phyloP scores from a whole-genome alignment of 1,140 invertebrate species.

The Aphaenogaster rudis region DNA sequence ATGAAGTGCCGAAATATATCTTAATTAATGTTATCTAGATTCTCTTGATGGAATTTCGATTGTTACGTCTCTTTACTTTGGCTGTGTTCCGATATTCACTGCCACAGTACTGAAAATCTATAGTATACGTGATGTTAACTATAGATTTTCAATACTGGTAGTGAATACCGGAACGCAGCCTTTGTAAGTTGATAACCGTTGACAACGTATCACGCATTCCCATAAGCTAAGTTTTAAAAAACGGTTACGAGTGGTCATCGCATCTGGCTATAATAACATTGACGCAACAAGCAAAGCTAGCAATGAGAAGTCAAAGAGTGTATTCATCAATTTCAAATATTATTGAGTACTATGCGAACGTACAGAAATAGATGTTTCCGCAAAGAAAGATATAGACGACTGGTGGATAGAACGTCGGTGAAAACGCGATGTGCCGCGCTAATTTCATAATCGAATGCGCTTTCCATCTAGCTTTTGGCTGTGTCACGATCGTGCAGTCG shows the following conservation, averaged over 20 bases:
- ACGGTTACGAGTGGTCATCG: not conserved
- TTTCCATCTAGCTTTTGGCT: not conserved
- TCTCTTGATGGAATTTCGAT: not conserved
- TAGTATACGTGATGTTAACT: too few species aligned
- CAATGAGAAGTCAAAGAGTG: not conserved
- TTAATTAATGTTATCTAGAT: not conserved
- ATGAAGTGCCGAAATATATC: not conserved
- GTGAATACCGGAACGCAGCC: too few species aligned
- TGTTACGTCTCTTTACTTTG: not conserved
- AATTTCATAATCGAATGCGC: conserved; percentile 22
- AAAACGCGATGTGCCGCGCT: not conserved
- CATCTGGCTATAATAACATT: not conserved
- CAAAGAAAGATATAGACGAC: not conserved
- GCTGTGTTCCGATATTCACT: too few species aligned
- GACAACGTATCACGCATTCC: not conserved
- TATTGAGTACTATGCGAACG: not conserved
- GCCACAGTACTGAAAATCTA: too few species aligned
- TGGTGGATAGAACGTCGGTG: not conserved
- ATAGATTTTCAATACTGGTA: too few species aligned
- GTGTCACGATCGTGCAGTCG: conserved; percentile 11
- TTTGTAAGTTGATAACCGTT: not conserved
- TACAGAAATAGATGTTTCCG: not conserved
- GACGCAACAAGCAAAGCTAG: not conserved
- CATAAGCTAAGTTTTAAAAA: not conserved
- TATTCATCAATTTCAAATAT: not conserved